These are phyloP conservation scores for Neodiprion fabricii DNA, from an alignment of 1,140 invertebrate genomes.

Conservation along the genomic window DNA sequence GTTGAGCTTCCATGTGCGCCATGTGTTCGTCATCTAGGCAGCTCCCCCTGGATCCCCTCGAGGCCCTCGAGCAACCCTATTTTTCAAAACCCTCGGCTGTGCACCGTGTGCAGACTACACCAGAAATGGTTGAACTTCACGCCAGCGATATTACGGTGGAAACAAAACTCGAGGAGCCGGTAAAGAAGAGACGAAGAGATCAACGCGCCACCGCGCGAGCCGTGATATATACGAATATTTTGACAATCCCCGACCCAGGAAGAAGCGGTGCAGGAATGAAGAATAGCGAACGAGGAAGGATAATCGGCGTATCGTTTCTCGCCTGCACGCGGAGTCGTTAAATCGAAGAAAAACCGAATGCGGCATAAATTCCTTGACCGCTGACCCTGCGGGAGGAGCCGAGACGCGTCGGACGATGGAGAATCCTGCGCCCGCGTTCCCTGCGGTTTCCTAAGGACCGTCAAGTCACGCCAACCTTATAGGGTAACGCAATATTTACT, in stretches of 20 bases:
- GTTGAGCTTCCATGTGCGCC: constrained; percentile 44
- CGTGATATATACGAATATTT: constrained; percentile 49
- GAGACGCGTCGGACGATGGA: not conserved
- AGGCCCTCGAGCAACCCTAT: not conserved
- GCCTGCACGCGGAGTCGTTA: constrained; percentile 27
- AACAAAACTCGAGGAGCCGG: constrained; percentile 28
- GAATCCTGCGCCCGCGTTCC: not conserved
- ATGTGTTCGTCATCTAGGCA: constrained; percentile 49
- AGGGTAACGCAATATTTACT: constrained; percentile 16
- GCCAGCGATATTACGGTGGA: constrained; percentile 20
- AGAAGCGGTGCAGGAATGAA: constrained; percentile 25
- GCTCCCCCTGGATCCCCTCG: not conserved
- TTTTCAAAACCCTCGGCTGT: constrained; percentile 8
- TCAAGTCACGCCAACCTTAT: constrained; percentile 8
- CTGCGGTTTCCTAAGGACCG: not conserved
- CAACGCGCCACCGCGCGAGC: no score
- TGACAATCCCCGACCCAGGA: constrained; percentile 48
- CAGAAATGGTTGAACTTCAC: constrained; percentile 50
- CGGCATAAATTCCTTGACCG: not conserved
- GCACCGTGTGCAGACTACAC: constrained; percentile 5
- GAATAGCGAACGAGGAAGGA: constrained; percentile 20
- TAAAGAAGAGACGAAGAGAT: constrained; percentile 56
- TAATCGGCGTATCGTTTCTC: constrained; percentile 23
- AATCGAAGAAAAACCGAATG: not conserved
- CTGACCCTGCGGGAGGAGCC: not conserved